Base-by-base conservation (phyloP, 2,888 invertebrate species). In the Tenthredo mesomela region DNA sequence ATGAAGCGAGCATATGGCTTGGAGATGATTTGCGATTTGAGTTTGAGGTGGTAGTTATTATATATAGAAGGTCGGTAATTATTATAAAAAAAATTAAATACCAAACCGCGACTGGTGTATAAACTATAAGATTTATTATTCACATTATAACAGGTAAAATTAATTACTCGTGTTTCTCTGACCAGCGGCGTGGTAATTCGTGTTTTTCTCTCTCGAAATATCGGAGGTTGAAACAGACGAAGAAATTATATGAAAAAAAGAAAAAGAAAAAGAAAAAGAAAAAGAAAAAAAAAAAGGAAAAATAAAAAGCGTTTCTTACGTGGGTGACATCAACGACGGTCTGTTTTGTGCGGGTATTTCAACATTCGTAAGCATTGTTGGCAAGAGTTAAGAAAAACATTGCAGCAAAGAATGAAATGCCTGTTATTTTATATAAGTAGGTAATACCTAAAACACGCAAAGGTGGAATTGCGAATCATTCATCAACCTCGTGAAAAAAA, bases 401-500 rank as follows among this genome's bases (percentile, higher is more conserved):
- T 77, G 54, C 77, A 54, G 77, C 77, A 77, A 77, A 77, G n/a
- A 77, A 77, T 77, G 50, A 77, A 77, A 77, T 77, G 77, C 50
- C 77, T 77, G 77, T 77, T 50, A 77, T 77, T 77, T 77, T 54
- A 77, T 54, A 33, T 54, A 77, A 77, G 77, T 77, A 77, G n/a
- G 43, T 43, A 73, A 73, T 21, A 29, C 9, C n/a, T 21, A 77
- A 50, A 50, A 54, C 29, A 54, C 77, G 43, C 21, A 7, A 73
- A 50, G 50, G 29, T 77, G 7, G 29, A 54, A 54, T 33, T 50
- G 54, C 29, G 50, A 54, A 77, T 77, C 50, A 77, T 54, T 54
- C 54, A 50, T 77, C 50, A 73, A 15, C 21, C 77, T 50, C 50
- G 10, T 25, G 9, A 75, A 75, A n/a, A n/a, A n/a, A n/a, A n/a